phyloP scores from a whole-genome alignment of 2,888 invertebrate genomes.

The Nemotelus nigrinus region DNA sequence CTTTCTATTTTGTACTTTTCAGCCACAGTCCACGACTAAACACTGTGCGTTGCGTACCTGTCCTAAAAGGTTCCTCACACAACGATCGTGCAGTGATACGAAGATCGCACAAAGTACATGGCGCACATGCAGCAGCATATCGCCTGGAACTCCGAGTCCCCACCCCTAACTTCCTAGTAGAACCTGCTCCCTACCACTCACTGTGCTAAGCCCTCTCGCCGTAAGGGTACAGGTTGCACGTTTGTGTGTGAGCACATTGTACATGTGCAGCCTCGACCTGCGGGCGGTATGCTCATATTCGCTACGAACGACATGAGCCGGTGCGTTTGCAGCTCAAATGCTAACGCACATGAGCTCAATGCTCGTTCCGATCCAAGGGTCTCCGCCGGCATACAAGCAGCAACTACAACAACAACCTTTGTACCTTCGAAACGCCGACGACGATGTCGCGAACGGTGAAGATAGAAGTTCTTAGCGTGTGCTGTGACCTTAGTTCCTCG shows the following conservation, averaged over 20 bases:
- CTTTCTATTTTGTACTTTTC: conserved; percentile 61
- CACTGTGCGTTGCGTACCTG: conserved; percentile 37
- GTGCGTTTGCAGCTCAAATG: conserved; percentile 8
- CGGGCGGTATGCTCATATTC: conserved; percentile 16
- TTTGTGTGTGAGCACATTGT: conserved; percentile 13
- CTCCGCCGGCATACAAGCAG: neutral
- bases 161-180: conserved; percentile 49
- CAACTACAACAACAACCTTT: conserved; percentile 6
- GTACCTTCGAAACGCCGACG: neutral
- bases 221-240: conserved; percentile 40
- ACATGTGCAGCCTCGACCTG: conserved; percentile 38
- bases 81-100: conserved; percentile 32
- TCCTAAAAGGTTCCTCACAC: conserved; percentile 26
- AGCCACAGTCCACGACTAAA: conserved; percentile 37
- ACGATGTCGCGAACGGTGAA: conserved; percentile 20
- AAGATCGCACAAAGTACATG: conserved; percentile 19
- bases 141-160: conserved; percentile 23
- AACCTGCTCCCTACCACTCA: conserved; percentile 50
- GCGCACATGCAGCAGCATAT: neutral
- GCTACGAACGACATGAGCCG: conserved; percentile 23
- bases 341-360: conserved; percentile 24
- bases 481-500: conserved; percentile 48
- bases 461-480: conserved; percentile 49
- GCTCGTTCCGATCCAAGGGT: conserved; percentile 8
- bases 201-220: neutral